These are phyloP conservation scores for Rhagologus leucostigma DNA, from an alignment of 2,113 vertebrate species.

Conservation along the genomic window DNA sequence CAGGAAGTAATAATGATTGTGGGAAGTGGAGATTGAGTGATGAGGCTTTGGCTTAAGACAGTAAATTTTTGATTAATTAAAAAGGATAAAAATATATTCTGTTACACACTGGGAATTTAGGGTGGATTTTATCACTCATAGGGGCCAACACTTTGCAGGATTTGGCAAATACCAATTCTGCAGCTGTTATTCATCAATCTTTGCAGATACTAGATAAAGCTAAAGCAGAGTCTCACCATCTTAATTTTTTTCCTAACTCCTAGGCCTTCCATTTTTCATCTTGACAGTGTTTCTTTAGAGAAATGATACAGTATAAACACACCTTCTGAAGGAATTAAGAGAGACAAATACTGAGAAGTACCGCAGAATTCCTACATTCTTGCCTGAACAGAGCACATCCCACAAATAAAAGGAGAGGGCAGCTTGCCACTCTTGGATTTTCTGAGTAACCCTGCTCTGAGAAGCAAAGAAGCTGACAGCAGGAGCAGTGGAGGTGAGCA, in stretches of 20 bases:
- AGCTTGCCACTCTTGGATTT: neutral
- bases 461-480: neutral
- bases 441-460: neutral
- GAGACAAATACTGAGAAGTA: neutral
- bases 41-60: neutral
- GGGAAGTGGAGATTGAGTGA: neutral
- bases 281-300: constrained; percentile 48
- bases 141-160: neutral
- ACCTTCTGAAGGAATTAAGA: constrained; percentile 30
- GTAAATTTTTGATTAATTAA: neutral
- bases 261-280: constrained; percentile 27
- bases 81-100: neutral
- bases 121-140: neutral
- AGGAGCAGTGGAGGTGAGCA: neutral
- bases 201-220: constrained; percentile 16
- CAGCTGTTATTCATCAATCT: constrained; percentile 34
- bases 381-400: neutral
- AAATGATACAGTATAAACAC: constrained; percentile 33
- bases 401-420: neutral
- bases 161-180: constrained; percentile 29
- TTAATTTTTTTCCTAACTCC: constrained; percentile 4
- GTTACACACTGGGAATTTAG: neutral
- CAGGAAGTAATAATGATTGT: neutral
- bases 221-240: neutral
- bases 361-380: neutral